These are phyloP conservation scores for Elgaria multicarinata DNA, from an alignment of 2,113 vertebrate species.

Conservation along the genomic window DNA sequence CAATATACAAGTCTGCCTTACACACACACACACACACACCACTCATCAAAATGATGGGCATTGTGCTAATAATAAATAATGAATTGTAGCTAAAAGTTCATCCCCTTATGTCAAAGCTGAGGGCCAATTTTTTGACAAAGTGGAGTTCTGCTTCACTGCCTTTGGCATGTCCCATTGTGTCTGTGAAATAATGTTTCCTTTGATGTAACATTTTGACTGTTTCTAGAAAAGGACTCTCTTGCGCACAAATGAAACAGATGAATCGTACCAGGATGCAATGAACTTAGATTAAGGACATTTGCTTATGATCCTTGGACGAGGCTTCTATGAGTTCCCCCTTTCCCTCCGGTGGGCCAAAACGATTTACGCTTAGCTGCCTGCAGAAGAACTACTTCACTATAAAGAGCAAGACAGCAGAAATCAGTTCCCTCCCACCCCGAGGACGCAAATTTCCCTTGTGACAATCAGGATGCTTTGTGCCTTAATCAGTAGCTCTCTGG, in stretches of 20 bases:
- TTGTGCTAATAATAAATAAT: slow-evolving; percentile 6
- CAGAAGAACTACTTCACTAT: neutral
- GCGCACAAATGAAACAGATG: neutral
- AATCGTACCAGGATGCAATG: neutral
- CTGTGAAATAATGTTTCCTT: neutral
- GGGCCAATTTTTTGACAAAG: neutral
- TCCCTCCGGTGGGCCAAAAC: neutral
- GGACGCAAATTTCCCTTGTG: slow-evolving; percentile 41
- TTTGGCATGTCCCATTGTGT: neutral
- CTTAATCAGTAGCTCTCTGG: slow-evolving; percentile 60
- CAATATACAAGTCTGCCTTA: neutral
- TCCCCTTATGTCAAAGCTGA: neutral
- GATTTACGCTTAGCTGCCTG: slow-evolving; percentile 10
- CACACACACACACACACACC: neutral
- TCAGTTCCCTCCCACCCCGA: neutral
- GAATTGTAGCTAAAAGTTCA: neutral
- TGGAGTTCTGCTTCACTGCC: neutral
- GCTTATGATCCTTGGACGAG: neutral
- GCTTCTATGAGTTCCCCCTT: neutral
- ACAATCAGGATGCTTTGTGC: slow-evolving; percentile 44
- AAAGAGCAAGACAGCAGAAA: neutral
- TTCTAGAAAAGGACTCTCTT: neutral
- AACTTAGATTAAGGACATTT: neutral
- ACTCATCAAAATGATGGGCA: neutral
- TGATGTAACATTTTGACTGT: neutral